Percentiles rank a stretch among this genome's conserved stretches.
phyloP scores from a whole-genome alignment of 2,113 vertebrate species.

The Helogale parvula region DNA sequence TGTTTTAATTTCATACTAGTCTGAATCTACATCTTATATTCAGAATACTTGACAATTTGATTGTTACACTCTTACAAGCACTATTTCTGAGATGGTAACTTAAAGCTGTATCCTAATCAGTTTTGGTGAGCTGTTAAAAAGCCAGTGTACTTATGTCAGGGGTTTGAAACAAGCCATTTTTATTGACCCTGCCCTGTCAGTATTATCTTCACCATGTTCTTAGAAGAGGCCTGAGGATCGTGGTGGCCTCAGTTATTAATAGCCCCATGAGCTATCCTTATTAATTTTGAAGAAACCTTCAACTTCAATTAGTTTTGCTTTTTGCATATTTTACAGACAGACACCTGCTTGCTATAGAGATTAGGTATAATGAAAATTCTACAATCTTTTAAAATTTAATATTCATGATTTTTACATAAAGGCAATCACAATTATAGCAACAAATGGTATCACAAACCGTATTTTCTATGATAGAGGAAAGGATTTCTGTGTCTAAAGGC shows the following conservation, averaged over 20 bases:
- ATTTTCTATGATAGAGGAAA: background rate
- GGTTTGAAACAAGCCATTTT: background rate
- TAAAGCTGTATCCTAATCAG: background rate
- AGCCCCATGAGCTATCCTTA: background rate
- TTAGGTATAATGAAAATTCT: background rate
- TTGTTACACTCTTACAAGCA: background rate
- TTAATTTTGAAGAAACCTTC: background rate
- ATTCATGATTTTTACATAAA: conserved; percentile 16
- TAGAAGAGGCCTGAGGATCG: background rate
- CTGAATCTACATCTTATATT: background rate
- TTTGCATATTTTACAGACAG: conserved; percentile 30
- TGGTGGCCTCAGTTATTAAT: background rate
- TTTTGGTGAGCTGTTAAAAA: background rate
- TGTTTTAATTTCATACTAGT: background rate
- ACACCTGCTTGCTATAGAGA: conserved; percentile 48
- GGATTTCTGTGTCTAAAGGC: background rate
- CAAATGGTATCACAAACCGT: background rate
- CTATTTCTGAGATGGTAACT: conserved; percentile 20
- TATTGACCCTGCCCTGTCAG: background rate
- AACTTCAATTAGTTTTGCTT: background rate
- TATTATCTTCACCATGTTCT: background rate
- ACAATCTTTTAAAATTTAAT: background rate
- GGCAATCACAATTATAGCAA: background rate
- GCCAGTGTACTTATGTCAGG: background rate
- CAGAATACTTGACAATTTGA: background rate